These are phyloP conservation scores for Platichthys stellatus DNA, from an alignment of 2,113 vertebrate species.

Conservation along the genomic window DNA sequence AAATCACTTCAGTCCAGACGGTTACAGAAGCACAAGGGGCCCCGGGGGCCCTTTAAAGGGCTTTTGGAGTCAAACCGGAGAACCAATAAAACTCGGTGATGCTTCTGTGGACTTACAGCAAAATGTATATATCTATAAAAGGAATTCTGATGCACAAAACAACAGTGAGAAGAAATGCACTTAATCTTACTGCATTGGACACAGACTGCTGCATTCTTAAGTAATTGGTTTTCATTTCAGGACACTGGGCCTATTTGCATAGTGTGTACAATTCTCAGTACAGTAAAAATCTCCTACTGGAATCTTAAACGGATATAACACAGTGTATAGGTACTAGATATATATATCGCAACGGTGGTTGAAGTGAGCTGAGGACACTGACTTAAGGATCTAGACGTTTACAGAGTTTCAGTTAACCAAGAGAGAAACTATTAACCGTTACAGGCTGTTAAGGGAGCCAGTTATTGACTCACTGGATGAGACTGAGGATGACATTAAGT, in stretches of 20 bases:
- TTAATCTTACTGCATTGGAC: background rate
- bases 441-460: background rate
- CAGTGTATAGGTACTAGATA: background rate
- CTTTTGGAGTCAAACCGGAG: slow-evolving; percentile 17
- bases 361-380: slow-evolving; percentile 8
- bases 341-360: background rate
- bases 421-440: slow-evolving; percentile 24
- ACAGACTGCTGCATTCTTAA: background rate
- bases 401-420: slow-evolving; percentile 20
- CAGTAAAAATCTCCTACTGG: background rate
- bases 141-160: slow-evolving; percentile 5
- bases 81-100: slow-evolving; percentile 1
- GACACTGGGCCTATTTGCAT: too few relatives aligned
- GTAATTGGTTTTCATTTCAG: too few relatives aligned
- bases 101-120: background rate
- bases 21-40: background rate
- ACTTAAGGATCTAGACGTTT: slow-evolving; percentile 21
- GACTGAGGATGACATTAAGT: slow-evolving; percentile 8
- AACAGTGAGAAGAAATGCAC: too few relatives aligned
- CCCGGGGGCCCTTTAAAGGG: background rate
- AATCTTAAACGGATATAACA: background rate
- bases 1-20: slow-evolving; percentile 5
- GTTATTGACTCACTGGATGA: slow-evolving; percentile 32
- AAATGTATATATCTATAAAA: slow-evolving; percentile 1
- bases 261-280: background rate